Conservation (phyloP, 2,888 invertebrate species). For the Hydraecia micacea region DNA sequence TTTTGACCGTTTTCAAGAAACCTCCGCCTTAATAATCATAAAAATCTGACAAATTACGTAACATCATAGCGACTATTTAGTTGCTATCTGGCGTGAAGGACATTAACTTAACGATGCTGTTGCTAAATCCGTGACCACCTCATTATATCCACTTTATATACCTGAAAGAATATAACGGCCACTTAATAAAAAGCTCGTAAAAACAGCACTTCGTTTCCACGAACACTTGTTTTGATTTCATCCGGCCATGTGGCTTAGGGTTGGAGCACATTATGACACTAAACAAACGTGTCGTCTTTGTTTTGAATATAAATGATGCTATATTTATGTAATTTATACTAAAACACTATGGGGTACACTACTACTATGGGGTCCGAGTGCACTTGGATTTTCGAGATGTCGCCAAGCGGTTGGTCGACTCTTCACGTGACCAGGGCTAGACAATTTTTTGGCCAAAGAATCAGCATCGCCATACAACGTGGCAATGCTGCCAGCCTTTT, state of each 20-base stretch:
- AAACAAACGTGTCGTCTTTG: slow-evolving; percentile 4
- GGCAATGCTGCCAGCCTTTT: too few relatives aligned
- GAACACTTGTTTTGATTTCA: slow-evolving; percentile 57
- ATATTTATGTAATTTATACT: too few relatives aligned
- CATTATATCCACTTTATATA: slow-evolving; percentile 59
- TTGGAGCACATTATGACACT: slow-evolving; percentile 4
- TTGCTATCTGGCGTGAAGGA: slow-evolving; percentile 10
- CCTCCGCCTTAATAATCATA: too few relatives aligned
- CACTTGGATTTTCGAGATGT: too few relatives aligned
- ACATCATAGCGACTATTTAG: slow-evolving; percentile 5
- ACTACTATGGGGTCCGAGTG: too few relatives aligned
- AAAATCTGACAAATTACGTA: slow-evolving; percentile 9
- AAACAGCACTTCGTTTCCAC: slow-evolving; percentile 54
- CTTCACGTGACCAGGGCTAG: too few relatives aligned
- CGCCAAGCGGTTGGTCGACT: too few relatives aligned
- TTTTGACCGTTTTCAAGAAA: too few relatives aligned
- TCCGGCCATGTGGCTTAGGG: slow-evolving; percentile 43
- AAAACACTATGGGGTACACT: too few relatives aligned
- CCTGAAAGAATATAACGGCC: slow-evolving; percentile 52
- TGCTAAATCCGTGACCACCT: slow-evolving; percentile 27
- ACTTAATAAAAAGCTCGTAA: slow-evolving; percentile 66
- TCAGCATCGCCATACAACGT: too few relatives aligned
- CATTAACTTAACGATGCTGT: slow-evolving; percentile 38
- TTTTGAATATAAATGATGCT: not conserved
- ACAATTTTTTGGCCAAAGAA: too few relatives aligned